phyloP scores from a whole-genome alignment of 2,113 vertebrate genomes.

The Tragelaphus imberbis region DNA sequence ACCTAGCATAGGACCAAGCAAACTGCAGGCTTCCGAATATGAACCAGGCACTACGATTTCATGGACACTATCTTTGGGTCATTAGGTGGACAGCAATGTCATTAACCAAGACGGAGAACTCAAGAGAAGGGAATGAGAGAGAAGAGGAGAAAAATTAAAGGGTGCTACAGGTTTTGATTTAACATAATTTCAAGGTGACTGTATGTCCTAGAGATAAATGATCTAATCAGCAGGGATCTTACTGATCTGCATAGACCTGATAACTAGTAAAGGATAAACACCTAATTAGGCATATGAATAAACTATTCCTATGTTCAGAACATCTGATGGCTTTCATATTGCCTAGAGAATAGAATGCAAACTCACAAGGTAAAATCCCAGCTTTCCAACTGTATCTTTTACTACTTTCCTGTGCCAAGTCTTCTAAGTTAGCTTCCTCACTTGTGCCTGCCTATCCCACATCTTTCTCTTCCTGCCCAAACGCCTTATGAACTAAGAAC shows the following conservation, averaged over 20 bases:
- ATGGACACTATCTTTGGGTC: background rate
- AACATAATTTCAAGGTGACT: background rate
- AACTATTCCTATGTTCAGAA: background rate
- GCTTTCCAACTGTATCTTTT: background rate
- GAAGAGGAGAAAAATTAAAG: background rate
- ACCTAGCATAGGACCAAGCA: background rate
- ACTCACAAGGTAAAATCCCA: background rate
- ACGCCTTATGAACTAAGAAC: background rate
- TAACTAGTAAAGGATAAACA: background rate
- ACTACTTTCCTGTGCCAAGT: background rate
- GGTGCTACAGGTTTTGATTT: background rate
- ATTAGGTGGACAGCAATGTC: background rate
- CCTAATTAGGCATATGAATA: background rate
- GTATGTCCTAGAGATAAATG: background rate
- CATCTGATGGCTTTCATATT: background rate
- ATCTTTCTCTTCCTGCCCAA: background rate
- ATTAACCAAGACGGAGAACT: background rate
- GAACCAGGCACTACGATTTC: background rate
- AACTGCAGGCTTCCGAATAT: background rate
- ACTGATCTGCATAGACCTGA: background rate
- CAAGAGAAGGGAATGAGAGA: background rate
- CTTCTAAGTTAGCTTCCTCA: background rate
- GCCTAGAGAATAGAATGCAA: background rate
- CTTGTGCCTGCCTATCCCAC: background rate
- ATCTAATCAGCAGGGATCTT: background rate